Conservation (phyloP, 2,888 invertebrate genomes). For the Ptychoptera contaminata region DNA sequence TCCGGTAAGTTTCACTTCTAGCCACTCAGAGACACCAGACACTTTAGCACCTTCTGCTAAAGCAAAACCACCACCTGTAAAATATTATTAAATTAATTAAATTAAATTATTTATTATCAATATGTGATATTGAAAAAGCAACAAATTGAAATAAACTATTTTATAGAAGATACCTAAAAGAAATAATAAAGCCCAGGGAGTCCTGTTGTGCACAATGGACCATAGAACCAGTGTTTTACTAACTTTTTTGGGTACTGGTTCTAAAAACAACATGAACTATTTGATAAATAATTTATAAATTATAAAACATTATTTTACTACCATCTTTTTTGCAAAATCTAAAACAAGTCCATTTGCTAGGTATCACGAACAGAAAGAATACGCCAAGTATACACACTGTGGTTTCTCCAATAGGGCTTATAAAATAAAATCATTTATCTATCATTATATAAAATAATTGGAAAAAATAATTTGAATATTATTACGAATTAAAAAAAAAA, state of each 20-base stretch:
- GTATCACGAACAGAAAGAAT: conserved; percentile 58
- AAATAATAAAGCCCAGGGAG: conserved; percentile 71
- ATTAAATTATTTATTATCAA: no score
- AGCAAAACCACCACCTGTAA: conserved; percentile 71
- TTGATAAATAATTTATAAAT: no score
- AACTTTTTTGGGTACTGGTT: conserved; percentile 27
- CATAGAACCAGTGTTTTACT: conserved; percentile 52
- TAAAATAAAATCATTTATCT: no score
- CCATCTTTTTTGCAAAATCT: background rate
- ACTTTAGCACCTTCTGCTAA: conserved; percentile 63
- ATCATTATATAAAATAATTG: no score
- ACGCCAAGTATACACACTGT: conserved; percentile 61
- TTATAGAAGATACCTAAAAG: no score
- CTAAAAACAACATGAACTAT: no score
- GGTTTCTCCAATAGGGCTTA: conserved; percentile 42
- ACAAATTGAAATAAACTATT: no score
- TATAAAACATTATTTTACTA: background rate
- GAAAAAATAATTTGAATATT: conserved; percentile 24
- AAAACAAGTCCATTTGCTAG: conserved; percentile 45
- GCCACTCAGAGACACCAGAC: conserved; percentile 52
- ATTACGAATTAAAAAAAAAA: conserved; percentile 41
- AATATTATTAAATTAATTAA: no score
- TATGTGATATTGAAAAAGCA: no score
- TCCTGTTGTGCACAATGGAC: conserved; percentile 61
- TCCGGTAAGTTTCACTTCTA: conserved; percentile 47